A percentile compares a stretch with the other conserved stretches of the same genome.
These are phyloP conservation scores for Archaeoteleia sp. DNA, from an alignment of 2,888 invertebrate species.

Conservation along the genomic window DNA sequence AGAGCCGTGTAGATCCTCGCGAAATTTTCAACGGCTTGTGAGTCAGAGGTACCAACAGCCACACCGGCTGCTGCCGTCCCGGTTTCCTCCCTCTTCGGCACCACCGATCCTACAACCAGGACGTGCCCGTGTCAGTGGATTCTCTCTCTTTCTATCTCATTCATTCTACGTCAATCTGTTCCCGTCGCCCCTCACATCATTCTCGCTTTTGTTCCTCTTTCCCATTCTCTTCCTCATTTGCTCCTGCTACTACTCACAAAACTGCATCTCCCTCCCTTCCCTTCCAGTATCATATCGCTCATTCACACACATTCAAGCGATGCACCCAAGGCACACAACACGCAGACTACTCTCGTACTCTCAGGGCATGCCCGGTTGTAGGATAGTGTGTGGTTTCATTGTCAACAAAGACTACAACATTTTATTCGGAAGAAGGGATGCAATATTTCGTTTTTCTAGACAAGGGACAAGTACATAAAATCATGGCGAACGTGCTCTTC, in stretches of 20 bases:
- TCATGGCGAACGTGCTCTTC: too few species aligned
- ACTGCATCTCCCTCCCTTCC: background rate
- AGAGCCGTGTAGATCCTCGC: slow-evolving; percentile 72
- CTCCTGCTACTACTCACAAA: background rate
- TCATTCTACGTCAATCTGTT: slow-evolving; percentile 27
- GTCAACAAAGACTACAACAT: slow-evolving; percentile 10
- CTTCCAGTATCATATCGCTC: slow-evolving; percentile 8
- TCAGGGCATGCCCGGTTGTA: slow-evolving; percentile 75
- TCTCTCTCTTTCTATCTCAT: slow-evolving; percentile 28
- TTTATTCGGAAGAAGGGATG: background rate
- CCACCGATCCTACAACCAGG: slow-evolving; percentile 75
- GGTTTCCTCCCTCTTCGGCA: slow-evolving; percentile 72
- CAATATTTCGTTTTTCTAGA: background rate
- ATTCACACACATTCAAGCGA: slow-evolving; percentile 29
- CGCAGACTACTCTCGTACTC: slow-evolving; percentile 73
- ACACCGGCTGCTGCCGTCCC: slow-evolving; percentile 60
- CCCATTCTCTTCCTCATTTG: slow-evolving; percentile 3
- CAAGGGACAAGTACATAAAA: too few species aligned
- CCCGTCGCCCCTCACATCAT: slow-evolving; percentile 6
- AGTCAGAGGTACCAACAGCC: slow-evolving; percentile 59
- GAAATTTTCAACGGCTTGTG: slow-evolving; percentile 71
- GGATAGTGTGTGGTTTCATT: slow-evolving; percentile 66
- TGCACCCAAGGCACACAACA: slow-evolving; percentile 53
- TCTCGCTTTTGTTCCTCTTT: slow-evolving; percentile 10
- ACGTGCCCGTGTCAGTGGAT: slow-evolving; percentile 66